These are phyloP conservation scores for Armadillidium nasatum DNA, from an alignment of 1,140 invertebrate species.

Conservation along the genomic window DNA sequence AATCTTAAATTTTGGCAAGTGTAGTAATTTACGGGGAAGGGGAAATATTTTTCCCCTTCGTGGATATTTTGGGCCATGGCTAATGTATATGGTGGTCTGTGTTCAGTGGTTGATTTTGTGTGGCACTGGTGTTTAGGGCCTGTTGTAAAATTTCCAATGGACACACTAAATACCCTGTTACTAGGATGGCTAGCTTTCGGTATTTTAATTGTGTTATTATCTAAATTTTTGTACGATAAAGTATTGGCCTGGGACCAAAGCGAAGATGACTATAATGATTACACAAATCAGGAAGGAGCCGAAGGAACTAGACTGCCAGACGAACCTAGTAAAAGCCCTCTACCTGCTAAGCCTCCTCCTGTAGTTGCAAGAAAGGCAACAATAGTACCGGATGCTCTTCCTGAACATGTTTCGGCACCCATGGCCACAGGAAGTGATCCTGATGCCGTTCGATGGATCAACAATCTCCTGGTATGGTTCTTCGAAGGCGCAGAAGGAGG, in stretches of 20 bases:
- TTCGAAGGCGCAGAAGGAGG: slow-evolving; percentile 35
- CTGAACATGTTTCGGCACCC: slow-evolving; percentile 24
- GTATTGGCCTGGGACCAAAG: slow-evolving; percentile 18
- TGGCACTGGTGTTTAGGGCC: not conserved
- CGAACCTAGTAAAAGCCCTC: not conserved
- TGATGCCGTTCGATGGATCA: slow-evolving; percentile 31
- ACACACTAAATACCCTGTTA: slow-evolving; percentile 38
- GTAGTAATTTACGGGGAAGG: not conserved
- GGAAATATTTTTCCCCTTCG: not conserved
- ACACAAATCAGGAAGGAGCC: not conserved
- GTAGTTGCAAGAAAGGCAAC: slow-evolving; percentile 29
- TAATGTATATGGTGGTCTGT: slow-evolving; percentile 3
- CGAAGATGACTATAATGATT: slow-evolving; percentile 14
- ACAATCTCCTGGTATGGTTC: slow-evolving; percentile 36
- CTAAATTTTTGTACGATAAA: slow-evolving; percentile 34
- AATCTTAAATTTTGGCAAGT: not conserved
- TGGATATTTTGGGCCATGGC: slow-evolving; percentile 6
- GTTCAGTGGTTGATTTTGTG: not conserved
- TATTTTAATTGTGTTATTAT: slow-evolving; percentile 27
- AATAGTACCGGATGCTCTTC: slow-evolving; percentile 27
- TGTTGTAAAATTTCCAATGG: slow-evolving; percentile 18
- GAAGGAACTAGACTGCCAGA: not conserved
- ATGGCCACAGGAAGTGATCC: slow-evolving; percentile 35
- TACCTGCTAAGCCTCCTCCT: not conserved
- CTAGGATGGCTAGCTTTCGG: slow-evolving; percentile 37